Conservation (phyloP, 2,113 vertebrate genomes). For the Anser cygnoides region DNA sequence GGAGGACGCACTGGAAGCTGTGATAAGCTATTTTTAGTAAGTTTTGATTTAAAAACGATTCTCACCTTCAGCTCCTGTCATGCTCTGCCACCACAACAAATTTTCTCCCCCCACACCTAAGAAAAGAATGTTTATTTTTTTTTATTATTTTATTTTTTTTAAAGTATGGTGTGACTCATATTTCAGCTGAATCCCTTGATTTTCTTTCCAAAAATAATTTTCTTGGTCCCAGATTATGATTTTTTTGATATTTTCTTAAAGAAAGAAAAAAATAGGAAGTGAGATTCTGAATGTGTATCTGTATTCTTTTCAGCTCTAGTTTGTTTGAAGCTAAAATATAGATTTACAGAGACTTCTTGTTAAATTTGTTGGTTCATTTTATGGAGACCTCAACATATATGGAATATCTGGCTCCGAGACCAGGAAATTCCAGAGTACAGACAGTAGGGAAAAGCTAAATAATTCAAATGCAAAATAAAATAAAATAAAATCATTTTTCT, state of each 20-base stretch:
- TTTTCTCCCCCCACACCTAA: not conserved
- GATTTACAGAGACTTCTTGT: not conserved
- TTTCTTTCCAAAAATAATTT: not conserved
- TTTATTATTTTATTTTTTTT: not conserved
- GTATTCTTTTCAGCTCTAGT: not conserved
- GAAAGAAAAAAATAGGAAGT: not conserved
- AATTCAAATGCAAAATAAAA: not conserved
- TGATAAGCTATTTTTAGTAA: not conserved
- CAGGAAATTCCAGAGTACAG: not conserved
- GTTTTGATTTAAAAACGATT: not conserved
- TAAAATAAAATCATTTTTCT: accelerated
- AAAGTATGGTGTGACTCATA: not conserved
- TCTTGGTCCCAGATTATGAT: not conserved
- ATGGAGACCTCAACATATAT: not conserved
- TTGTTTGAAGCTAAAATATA: not conserved
- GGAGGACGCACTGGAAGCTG: not conserved
- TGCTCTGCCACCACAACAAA: not conserved
- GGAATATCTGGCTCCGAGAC: not conserved
- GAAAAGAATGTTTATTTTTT: no score
- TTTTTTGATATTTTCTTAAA: not conserved
- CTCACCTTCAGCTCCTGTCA: not conserved
- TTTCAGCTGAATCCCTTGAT: not conserved
- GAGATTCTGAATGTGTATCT: not conserved
- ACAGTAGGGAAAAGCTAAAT: not conserved
- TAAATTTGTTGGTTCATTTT: not conserved